Evolutionary conservation across 2,888 invertebrate genomes (phyloP).

Genomic region (Troilus luridus): DNA sequence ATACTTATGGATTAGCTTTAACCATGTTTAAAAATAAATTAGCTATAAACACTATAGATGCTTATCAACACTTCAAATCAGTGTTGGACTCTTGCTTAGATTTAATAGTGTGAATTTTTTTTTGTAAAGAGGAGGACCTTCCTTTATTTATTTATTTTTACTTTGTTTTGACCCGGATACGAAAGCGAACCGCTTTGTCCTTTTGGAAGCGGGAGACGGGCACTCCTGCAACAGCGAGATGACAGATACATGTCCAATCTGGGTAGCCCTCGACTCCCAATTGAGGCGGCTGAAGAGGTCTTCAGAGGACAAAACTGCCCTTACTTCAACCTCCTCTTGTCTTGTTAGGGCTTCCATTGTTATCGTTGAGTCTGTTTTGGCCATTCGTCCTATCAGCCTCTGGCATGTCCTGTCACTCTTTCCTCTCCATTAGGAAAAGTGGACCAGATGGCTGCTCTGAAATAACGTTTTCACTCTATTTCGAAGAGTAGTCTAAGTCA

Average conservation of each 20-base stretch:
- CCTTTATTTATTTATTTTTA: neutral
- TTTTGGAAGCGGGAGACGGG: neutral
- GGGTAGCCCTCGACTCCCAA: slow-evolving; percentile 4
- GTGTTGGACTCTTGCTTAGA: no score
- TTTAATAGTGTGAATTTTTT: no score
- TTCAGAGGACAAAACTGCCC: neutral
- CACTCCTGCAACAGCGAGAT: neutral
- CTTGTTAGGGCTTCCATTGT: neutral
- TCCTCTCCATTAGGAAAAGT: slow-evolving; percentile 1
- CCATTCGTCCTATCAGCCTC: slow-evolving; percentile 30
- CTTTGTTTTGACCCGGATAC: neutral
- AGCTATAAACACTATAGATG: no score
- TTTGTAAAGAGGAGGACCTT: neutral
- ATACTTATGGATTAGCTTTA: no score
- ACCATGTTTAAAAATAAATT: no score
- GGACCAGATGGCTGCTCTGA: neutral
- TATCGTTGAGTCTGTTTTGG: slow-evolving; percentile 29
- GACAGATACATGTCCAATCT: slow-evolving; percentile 31
- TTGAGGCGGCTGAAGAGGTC: slow-evolving; percentile 21
- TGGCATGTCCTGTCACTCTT: slow-evolving; percentile 17
- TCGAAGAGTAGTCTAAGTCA: neutral
- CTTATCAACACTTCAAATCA: no score
- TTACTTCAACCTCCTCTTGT: neutral
- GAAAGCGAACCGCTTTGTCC: neutral
- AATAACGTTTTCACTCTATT: neutral